These are phyloP conservation scores for Menidia menidia DNA, from an alignment of 2,797 vertebrate genomes.

Conservation along the genomic window DNA sequence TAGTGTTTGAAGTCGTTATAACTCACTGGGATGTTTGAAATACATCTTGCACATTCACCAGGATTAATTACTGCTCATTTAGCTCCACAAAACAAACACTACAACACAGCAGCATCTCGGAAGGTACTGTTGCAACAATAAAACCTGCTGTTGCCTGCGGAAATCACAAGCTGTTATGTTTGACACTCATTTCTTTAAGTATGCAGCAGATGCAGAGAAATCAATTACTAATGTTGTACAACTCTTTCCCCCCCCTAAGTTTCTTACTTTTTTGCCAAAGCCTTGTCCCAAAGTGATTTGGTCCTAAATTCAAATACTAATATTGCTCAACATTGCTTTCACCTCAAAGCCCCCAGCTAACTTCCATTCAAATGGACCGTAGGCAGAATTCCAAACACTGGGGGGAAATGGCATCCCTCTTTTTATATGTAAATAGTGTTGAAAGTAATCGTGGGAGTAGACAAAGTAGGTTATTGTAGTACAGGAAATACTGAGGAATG, in stretches of 20 bases:
- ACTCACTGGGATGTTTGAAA: constrained; percentile 21
- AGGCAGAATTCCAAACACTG: neutral
- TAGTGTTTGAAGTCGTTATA: constrained; percentile 69
- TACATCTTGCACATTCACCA: constrained; percentile 3
- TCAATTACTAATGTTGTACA: constrained; percentile 5
- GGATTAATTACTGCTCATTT: constrained; percentile 42
- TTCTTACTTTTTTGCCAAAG: constrained; percentile 4
- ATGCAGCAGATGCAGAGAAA: constrained; percentile 17
- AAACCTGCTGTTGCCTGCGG: constrained; percentile 18
- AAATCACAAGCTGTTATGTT: constrained; percentile 31
- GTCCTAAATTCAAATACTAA: neutral
- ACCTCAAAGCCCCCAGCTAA: neutral
- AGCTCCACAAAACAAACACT: constrained; percentile 19
- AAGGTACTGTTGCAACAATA: constrained; percentile 31
- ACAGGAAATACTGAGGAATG: constrained; percentile 3
- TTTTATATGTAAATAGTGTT: neutral
- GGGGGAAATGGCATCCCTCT: neutral
- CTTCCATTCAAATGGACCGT: neutral
- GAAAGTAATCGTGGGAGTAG: neutral
- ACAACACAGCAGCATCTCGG: constrained; percentile 26
- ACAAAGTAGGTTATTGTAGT: neutral
- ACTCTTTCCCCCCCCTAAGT: neutral
- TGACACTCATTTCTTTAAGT: neutral
- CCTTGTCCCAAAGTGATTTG: neutral
- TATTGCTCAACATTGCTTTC: neutral